Evolutionary conservation across 2,113 vertebrate genomes (phyloP), one percentile per base, ranked within the genome.

Genomic region (Accipiter virgatus): DNA sequence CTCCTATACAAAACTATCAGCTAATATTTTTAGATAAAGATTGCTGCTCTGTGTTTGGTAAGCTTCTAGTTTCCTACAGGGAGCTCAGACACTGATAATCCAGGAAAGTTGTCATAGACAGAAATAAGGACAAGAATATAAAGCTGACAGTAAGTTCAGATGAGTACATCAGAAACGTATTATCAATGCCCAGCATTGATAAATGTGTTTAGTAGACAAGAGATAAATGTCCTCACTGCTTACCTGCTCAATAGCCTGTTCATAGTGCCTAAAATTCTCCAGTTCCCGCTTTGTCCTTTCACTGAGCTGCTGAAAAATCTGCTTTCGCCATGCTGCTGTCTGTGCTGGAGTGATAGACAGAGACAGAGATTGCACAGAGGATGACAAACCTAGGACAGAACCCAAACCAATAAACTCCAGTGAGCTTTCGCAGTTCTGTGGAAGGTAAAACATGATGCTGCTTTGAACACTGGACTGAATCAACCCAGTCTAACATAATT

Each of bases 241-340:
- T 95, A 99, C 99, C 98, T 99, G 99, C 96, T 99, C 99, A 52
- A 99, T 95, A 4, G 99, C 99, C 96, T 99, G 99, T 56, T 99
- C 99, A 0, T 99, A 99, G 95, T 99, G 99, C 78, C 96, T 97
- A 93, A 99, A 99, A 94, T 99, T 98, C 94, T 99, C 99, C 95
- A 99, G 97, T 95, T 99, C 99, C 89, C 99, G 96, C 91, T 98
- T 99, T 61, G 99, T 98, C 86, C 99, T 97, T 84, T 99, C 99
- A 2, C 98, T 98, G 83, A 99, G 99, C 97, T 99, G 99, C 92
- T 99, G 99, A 61, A 99, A 99, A 97, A 99, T 99, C 98, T 99
- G 99, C 91, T 98, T 99, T 90, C 98, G 95, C 99, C 99, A 99
- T 0, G 98, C 97, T 7, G 99, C 98, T 0, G 99, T 99, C 98